Evolutionary conservation across 2,888 invertebrate genomes (phyloP), one percentile per base, ranked within the genome.

Genomic region (Drosophila koepferae): DNA sequence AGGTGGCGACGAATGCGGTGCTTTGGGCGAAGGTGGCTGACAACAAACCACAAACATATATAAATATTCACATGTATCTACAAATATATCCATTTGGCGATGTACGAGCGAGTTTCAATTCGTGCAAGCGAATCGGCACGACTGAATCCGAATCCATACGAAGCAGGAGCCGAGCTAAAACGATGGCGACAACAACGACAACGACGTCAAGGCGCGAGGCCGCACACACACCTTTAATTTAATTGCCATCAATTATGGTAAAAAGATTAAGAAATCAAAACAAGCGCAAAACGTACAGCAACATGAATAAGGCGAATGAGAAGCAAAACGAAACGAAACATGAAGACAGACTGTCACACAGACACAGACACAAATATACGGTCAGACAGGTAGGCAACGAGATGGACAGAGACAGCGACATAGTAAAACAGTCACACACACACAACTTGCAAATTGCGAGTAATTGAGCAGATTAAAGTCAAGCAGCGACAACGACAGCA

Each of bases 191-290:
- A 63, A 31, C 28, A 28, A 28, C 67, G 46, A 59, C 62, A 64
- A 63, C 63, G 53, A 63, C 48, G 51, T 14, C 20, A 65, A 77
- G 71, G 67, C 74, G 74, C 64, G 74, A 77, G 74, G 74, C 75
- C 85, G 85, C 85, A 76, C 82, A 79, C 86, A 90, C 80, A 88
- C 88, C 90, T 87, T 88, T 87, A 80, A 84, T 82, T 90, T 90
- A 88, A 88, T 88, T 90, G 90, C 87, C 88, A 88, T 89, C 90
- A 88, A 90, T 88, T 89, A 89, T 81, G 91, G 84, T 85, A 82
- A 91, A 91, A 89, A 86, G 87, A 90, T 91, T 89, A 90, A 90
- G 90, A 90, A 90, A 90, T 90, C 86, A 90, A 90, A 91, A 90
- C 82, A 89, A 90, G 80, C 89, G 72, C 78, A 90, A 82, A 87